Base-by-base conservation (phyloP, 2,888 invertebrate species). In the Odontothrips loti region DNA sequence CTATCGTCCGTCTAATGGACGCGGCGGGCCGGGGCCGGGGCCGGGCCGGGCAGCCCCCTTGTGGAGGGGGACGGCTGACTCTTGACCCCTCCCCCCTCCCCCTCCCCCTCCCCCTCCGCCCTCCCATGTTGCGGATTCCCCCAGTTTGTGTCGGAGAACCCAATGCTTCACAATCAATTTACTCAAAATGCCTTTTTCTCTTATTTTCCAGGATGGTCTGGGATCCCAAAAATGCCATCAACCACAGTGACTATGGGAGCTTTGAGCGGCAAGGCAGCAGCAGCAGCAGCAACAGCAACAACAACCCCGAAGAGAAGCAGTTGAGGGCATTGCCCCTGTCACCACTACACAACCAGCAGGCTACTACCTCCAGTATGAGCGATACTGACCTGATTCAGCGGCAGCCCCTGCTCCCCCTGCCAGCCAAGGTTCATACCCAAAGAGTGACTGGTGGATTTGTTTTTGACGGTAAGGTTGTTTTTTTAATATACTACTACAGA, bases 221-320 rank as follows among this genome's bases (percentile, higher is more conserved):
- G 88, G 91, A 91, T 87, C 90, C 90, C 85, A 91, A 91, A 87
- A 89, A 89, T 85, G 89, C 90, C 85, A 87, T 86, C 85, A 85
- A 88, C 84, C 89, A 89, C 84, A 89, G 87, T 86, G 91, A 91
- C 87, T 91, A 91, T 90, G 91, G 91, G 86, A 91, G 90, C 86
- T 90, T 91, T 86, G 89, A 89, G 68, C 68, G 68, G 63, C 47
- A 47, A 47, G 29, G 29, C 58, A 17, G 79, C n/a, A 23, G 80
- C 81, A 29, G 68, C 81, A 47, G 34, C 78, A 75, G 80, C 34
- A 80, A 43, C 47, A 79, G 48, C 63, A 68, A 47, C 80, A 82
- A 63, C 51, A 85, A 83, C 85, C 85, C 10, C 15, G 15, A 58
- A 17, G 58, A 58, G 85, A 84, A 86, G 82, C 85, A 86, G 27